Base-by-base conservation (phyloP, 2,113 vertebrate genomes). In the Bufo bufo region DNA sequence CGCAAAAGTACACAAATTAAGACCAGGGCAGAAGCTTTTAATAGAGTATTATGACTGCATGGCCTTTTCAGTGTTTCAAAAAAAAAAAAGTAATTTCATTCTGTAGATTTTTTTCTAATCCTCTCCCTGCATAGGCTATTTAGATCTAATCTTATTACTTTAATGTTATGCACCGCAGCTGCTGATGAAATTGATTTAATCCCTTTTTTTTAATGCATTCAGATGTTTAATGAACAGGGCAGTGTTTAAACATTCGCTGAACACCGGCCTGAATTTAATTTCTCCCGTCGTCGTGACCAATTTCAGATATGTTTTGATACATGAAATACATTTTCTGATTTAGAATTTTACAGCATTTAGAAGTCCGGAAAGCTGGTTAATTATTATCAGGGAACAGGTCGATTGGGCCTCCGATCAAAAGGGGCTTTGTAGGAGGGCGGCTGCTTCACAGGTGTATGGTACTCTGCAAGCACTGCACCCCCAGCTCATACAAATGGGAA, bases 171-270 rank as follows among this genome's bases (percentile, higher is more conserved):
- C 63, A 89, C 43, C 63, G 86, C 43, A 90, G 17, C 90, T 63
- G 72, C 6, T 72, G 9, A 86, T n/a, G 84, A 89, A 91, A 90
- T 90, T 91, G 82, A 91, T 88, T 85, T 90, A 81, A 89, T 87
- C 86, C 79, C 69, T 10, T 6, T n/a, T 80, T 45, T 81, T 90
- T 88, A 91, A 90, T 82, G 49, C 71, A 91, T 90, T 90, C 78
- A 90, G 9, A 90, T 89, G 12, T 89, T 91, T 91, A 91, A 91
- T 81, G 19, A 92, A 90, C 20, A 88, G 82, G 66, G 56, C 47
- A 63, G 85, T 72, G 89, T 89, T 82, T 78, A 90, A 77, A 85
- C 90, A 90, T 88, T 75, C 77, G 52, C 89, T 71, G 84, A 92
- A 88, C 88, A 3, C 1, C 90, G 43, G 12, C 89, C 91, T 54